These are phyloP conservation scores for Drosophila subsilvestris DNA, from an alignment of 2,888 invertebrate genomes.

Conservation along the genomic window DNA sequence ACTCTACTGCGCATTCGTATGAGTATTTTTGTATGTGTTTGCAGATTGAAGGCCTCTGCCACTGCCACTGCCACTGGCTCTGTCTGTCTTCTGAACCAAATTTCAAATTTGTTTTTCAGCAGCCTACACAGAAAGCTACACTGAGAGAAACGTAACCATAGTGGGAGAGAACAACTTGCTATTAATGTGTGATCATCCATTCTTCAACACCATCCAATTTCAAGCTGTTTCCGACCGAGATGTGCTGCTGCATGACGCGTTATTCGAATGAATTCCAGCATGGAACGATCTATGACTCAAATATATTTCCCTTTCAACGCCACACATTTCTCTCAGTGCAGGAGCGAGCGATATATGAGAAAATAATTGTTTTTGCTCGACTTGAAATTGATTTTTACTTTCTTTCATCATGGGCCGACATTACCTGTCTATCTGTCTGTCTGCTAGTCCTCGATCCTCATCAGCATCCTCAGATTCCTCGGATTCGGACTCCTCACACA, in stretches of 20 bases:
- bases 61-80: conserved; percentile 44
- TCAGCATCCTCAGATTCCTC: background rate
- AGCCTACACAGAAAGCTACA: conserved; percentile 34
- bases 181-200: no score
- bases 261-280: no score
- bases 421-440: conserved; percentile 42
- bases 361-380: conserved; percentile 78
- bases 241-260: no score
- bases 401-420: conserved; percentile 50
- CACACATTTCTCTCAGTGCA: conserved; percentile 23
- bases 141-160: conserved; percentile 11
- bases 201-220: no score
- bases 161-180: no score
- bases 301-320: background rate
- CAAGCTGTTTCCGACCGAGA: no score
- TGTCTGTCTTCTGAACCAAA: conserved; percentile 41
- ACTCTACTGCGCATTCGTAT: conserved; percentile 32
- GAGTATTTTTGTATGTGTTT: conserved; percentile 46
- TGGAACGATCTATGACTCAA: no score
- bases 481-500: conserved; percentile 7
- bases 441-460: conserved; percentile 29
- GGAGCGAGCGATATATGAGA: conserved; percentile 47
- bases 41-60: conserved; percentile 24
- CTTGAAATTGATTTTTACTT: conserved; percentile 77
- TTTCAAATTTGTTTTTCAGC: conserved; percentile 50